Percentiles rank a stretch among this genome's conserved stretches.
Conservation (phyloP, 2,888 invertebrate genomes). For the Drosophila ustulata region DNA sequence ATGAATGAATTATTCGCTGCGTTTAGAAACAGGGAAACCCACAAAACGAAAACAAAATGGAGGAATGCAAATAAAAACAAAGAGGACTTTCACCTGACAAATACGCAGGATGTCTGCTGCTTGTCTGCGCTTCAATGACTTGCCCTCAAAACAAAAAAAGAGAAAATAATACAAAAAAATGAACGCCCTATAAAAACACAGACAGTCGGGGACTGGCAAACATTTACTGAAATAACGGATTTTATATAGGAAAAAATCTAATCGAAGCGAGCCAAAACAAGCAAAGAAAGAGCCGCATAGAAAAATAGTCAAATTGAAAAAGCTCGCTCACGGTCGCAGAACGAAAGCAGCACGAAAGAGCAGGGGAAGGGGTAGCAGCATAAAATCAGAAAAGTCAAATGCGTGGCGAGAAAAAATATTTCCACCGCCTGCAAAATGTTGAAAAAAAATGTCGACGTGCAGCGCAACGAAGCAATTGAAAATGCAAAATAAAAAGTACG, state of each 20-base stretch:
- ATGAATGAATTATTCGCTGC: slow-evolving; percentile 69
- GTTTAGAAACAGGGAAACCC: slow-evolving; percentile 64
- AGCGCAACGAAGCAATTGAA: slow-evolving; percentile 64
- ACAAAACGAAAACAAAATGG: slow-evolving; percentile 21
- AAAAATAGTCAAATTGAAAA: slow-evolving; percentile 56
- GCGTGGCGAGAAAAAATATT: slow-evolving; percentile 69
- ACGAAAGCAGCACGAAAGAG: neutral
- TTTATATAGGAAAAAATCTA: slow-evolving; percentile 71
- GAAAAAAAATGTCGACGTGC: slow-evolving; percentile 54
- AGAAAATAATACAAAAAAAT: slow-evolving; percentile 23
- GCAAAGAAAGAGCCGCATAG: slow-evolving; percentile 41
- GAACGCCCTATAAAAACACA: slow-evolving; percentile 44
- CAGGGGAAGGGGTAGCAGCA: slow-evolving; percentile 5
- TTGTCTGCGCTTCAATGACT: slow-evolving; percentile 74
- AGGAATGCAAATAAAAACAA: slow-evolving; percentile 50
- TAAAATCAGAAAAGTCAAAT: slow-evolving; percentile 66
- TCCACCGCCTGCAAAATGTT: slow-evolving; percentile 43
- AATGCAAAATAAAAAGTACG: slow-evolving; percentile 69
- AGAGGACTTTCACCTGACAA: slow-evolving; percentile 76
- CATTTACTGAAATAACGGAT: slow-evolving; percentile 63
- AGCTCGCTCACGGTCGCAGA: slow-evolving; percentile 31
- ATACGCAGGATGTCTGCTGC: slow-evolving; percentile 71
- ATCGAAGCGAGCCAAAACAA: slow-evolving; percentile 69
- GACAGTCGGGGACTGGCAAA: slow-evolving; percentile 41
- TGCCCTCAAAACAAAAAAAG: slow-evolving; percentile 34